Percentiles rank a stretch among this genome's conserved stretches.
Evolutionary conservation across 2,888 invertebrate genomes (phyloP).

Genomic region (Drosophila lacicola): DNA sequence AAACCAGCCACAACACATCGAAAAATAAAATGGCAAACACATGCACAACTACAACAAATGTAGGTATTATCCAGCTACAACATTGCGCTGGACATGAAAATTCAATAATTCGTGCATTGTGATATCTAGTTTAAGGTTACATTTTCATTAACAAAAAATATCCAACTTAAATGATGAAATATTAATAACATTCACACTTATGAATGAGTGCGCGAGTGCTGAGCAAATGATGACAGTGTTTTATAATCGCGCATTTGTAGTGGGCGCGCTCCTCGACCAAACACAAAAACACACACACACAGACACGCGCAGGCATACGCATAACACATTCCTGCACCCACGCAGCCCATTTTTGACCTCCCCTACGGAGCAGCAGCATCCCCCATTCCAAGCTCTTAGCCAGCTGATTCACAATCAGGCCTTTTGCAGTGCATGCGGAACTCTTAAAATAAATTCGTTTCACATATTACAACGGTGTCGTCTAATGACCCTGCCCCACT

Average conservation of each 20-base stretch:
- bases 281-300: constrained; percentile 23
- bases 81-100: constrained; percentile 64
- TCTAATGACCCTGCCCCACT: constrained; percentile 80
- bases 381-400: constrained; percentile 9
- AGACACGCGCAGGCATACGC: constrained; percentile 15
- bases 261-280: constrained; percentile 38
- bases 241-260: constrained; percentile 64
- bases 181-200: constrained; percentile 49
- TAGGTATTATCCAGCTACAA: constrained; percentile 64
- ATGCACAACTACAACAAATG: constrained; percentile 72
- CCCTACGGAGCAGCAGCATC: constrained; percentile 49
- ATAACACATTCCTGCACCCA: constrained; percentile 55
- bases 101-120: constrained; percentile 72
- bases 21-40: constrained; percentile 77
- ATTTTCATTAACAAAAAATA: constrained; percentile 22
- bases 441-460: constrained; percentile 39
- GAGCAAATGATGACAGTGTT: constrained; percentile 66
- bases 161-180: constrained; percentile 63
- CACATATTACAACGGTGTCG: constrained; percentile 59
- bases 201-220: constrained; percentile 56
- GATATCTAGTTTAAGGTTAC: constrained; percentile 60
- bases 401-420: constrained; percentile 70
- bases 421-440: constrained; percentile 48
- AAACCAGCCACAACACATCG: constrained; percentile 67
- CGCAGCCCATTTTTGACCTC: constrained; percentile 75